These are phyloP conservation scores for Haemorhous mexicanus DNA, from an alignment of 2,113 vertebrate species.

Conservation along the genomic window DNA sequence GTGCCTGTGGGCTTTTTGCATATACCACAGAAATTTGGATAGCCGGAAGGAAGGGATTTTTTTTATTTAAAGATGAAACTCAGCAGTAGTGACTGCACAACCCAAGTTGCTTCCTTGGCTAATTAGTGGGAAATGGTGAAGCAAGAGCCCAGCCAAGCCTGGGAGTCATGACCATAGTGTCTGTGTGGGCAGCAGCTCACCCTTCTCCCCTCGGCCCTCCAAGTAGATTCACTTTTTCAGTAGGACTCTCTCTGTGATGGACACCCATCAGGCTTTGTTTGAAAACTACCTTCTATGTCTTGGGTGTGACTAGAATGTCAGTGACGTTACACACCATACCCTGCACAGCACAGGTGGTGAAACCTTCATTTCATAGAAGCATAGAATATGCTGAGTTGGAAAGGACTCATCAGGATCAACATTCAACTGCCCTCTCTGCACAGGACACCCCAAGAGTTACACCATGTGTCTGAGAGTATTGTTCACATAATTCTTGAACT, in stretches of 20 bases:
- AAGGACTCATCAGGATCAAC: neutral
- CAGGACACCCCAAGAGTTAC: neutral
- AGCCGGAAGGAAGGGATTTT: neutral
- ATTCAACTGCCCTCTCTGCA: neutral
- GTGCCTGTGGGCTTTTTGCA: neutral
- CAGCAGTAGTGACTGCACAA: neutral
- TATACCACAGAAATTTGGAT: neutral
- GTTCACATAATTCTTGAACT: neutral
- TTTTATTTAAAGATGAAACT: neutral
- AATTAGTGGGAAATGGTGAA: neutral
- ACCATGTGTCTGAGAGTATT: neutral
- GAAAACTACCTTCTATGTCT: neutral
- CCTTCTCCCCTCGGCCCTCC: neutral
- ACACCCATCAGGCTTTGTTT: neutral
- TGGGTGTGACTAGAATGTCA: rapidly evolving
- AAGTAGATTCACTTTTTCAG: neutral
- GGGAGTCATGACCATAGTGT: rapidly evolving
- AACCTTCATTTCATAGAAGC: neutral
- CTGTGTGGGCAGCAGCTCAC: neutral
- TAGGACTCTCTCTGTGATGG: neutral
- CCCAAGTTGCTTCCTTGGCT: neutral
- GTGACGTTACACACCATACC: neutral
- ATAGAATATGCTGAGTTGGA: neutral
- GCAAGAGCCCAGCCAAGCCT: neutral
- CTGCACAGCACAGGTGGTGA: neutral